A percentile compares a stretch with the other conserved stretches of the same genome.
phyloP scores from a whole-genome alignment of 2,113 vertebrate species.

The Pteronura brasiliensis region DNA sequence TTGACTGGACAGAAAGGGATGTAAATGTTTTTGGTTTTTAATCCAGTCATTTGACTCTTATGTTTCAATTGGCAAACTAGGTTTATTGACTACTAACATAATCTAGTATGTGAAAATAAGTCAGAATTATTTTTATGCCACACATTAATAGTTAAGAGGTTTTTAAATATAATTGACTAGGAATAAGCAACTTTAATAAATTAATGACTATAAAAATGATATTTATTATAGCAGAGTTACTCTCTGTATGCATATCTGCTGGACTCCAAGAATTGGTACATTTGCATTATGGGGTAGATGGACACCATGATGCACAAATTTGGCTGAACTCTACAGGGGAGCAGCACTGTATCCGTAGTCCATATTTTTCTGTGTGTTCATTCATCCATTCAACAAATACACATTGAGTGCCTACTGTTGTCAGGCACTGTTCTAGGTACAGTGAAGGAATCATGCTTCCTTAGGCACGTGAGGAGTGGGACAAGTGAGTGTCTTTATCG shows the following conservation, averaged over 20 bases:
- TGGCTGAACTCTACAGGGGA: constrained; percentile 32
- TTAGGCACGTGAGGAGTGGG: constrained; percentile 45
- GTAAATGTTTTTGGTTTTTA: constrained; percentile 47
- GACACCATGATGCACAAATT: neutral
- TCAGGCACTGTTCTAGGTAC: constrained; percentile 44
- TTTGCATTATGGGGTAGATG: neutral
- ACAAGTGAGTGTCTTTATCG: constrained; percentile 52
- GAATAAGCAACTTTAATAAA: constrained; percentile 27
- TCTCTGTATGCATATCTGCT: constrained; percentile 23
- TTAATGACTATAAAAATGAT: constrained; percentile 1
- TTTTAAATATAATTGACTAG: constrained; percentile 22
- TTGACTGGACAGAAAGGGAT: constrained; percentile 44
- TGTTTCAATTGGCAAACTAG: constrained; percentile 33
- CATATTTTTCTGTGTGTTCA: constrained; percentile 57
- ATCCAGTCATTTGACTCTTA: constrained; percentile 43
- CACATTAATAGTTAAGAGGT: neutral
- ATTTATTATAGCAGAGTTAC: neutral
- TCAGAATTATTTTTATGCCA: constrained; percentile 25
- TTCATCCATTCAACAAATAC: constrained; percentile 43
- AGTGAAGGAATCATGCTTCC: constrained; percentile 51
- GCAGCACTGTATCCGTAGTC: constrained; percentile 46
- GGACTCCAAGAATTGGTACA: constrained; percentile 39
- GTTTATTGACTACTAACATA: neutral
- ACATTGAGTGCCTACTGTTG: constrained; percentile 35
- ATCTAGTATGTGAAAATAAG: constrained; percentile 33